Percentiles rank a stretch among this genome's conserved stretches.
Conservation (phyloP, 2,797 vertebrate species). For the Rhodeus uyekii region DNA sequence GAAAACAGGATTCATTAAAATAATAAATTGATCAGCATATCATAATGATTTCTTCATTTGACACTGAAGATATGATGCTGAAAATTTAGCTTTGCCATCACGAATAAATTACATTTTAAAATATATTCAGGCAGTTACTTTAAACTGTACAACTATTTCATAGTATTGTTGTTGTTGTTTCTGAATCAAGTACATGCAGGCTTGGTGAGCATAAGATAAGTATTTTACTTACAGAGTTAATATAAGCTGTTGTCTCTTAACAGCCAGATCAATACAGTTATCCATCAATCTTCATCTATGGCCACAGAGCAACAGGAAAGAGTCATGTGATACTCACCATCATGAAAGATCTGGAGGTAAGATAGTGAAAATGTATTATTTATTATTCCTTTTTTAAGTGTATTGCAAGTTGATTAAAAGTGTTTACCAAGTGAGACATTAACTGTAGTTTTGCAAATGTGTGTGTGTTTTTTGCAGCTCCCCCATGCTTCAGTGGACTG, state of each 20-base stretch:
- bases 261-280: slow-evolving; percentile 90
- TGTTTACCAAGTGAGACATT: not conserved
- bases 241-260: slow-evolving; percentile 12
- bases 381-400: not conserved
- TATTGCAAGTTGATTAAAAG: not conserved
- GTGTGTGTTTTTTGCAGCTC: slow-evolving; percentile 74
- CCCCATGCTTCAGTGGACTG: slow-evolving; percentile 89
- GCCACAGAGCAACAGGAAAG: slow-evolving; percentile 92
- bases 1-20: not conserved
- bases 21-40: too few relatives aligned
- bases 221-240: not conserved
- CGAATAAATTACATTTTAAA: not conserved
- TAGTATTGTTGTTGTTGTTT: not conserved
- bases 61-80: not conserved
- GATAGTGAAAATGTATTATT: not conserved
- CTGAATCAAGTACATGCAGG: not conserved
- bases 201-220: too few relatives aligned
- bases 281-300: slow-evolving; percentile 93
- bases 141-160: not conserved
- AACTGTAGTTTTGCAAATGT: not conserved
- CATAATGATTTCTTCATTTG: not conserved
- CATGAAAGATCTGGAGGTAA: slow-evolving; percentile 87
- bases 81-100: not conserved
- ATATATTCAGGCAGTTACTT: too few relatives aligned
- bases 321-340: slow-evolving; percentile 87